Evolutionary conservation across 2,888 invertebrate species (phyloP).

Genomic region (Siphonodentalium dalli): DNA sequence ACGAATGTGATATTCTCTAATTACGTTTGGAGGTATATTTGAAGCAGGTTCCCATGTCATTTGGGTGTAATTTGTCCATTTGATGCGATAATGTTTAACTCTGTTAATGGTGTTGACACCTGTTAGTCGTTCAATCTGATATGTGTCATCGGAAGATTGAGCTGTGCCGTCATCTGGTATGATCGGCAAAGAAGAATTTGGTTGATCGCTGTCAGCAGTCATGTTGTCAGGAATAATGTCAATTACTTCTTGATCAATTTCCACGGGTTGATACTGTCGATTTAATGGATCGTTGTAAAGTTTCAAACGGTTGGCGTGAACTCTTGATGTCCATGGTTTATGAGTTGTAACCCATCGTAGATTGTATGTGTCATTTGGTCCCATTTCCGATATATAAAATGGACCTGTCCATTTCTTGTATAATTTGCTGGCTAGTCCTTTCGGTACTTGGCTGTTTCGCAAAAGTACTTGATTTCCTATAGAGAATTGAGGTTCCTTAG

Average conservation of each 20-base stretch:
- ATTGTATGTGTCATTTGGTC: conserved; percentile 21
- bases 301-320: not conserved
- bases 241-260: not conserved
- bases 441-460: not conserved
- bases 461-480: conserved; percentile 11
- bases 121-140: no score
- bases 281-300: not conserved
- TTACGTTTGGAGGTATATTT: not conserved
- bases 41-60: not conserved
- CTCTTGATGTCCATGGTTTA: not conserved
- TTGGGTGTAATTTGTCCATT: not conserved
- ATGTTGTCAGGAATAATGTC: no score
- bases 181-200: no score
- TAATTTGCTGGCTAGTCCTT: conserved; percentile 16
- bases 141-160: no score
- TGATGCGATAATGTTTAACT: not conserved
- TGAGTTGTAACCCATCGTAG: not conserved
- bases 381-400: conserved; percentile 14
- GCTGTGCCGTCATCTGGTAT: no score
- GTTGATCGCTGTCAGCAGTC: no score
- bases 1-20: no score
- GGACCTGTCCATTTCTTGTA: conserved; percentile 21
- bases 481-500: conserved; percentile 4
- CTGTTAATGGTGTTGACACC: not conserved
- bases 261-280: not conserved